These are phyloP conservation scores for Ursus arctos DNA, from an alignment of 2,113 vertebrate genomes.

Conservation along the genomic window DNA sequence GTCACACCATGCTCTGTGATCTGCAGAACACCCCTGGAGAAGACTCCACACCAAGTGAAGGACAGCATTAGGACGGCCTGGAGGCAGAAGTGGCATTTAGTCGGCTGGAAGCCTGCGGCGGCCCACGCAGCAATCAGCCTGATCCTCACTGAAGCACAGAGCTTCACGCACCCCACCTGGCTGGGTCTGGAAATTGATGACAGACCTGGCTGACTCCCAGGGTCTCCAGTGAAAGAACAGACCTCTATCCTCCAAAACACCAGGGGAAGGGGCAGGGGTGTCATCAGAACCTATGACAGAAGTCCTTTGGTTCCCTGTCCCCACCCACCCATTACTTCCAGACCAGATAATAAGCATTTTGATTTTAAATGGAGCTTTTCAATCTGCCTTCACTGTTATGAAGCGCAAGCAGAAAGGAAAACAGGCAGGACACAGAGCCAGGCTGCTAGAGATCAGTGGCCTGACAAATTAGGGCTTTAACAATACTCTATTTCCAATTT, in stretches of 20 bases:
- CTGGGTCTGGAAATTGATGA: conserved; percentile 26
- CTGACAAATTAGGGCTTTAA: conserved; percentile 63
- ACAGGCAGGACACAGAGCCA: conserved; percentile 1
- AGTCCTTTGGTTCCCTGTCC: background rate
- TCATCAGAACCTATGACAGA: background rate
- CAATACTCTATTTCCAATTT: conserved; percentile 44
- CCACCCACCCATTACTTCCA: background rate
- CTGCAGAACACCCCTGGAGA: background rate
- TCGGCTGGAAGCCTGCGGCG: background rate
- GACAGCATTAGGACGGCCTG: background rate
- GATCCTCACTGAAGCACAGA: conserved; percentile 36
- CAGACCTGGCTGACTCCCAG: conserved; percentile 21
- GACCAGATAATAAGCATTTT: background rate
- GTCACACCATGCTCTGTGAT: background rate
- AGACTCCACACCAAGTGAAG: background rate
- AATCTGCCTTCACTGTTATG: conserved; percentile 29
- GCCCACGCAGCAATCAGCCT: conserved; percentile 23
- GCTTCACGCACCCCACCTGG: background rate
- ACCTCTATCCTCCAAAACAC: background rate
- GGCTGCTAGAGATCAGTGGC: conserved; percentile 44
- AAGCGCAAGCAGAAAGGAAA: conserved; percentile 60
- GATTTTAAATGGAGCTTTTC: conserved; percentile 45
- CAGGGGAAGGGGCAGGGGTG: background rate
- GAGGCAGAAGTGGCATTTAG: conserved; percentile 58
- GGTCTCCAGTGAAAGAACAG: background rate